These are phyloP conservation scores for Bovichtus diacanthus DNA, from an alignment of 2,797 vertebrate species.

Conservation along the genomic window DNA sequence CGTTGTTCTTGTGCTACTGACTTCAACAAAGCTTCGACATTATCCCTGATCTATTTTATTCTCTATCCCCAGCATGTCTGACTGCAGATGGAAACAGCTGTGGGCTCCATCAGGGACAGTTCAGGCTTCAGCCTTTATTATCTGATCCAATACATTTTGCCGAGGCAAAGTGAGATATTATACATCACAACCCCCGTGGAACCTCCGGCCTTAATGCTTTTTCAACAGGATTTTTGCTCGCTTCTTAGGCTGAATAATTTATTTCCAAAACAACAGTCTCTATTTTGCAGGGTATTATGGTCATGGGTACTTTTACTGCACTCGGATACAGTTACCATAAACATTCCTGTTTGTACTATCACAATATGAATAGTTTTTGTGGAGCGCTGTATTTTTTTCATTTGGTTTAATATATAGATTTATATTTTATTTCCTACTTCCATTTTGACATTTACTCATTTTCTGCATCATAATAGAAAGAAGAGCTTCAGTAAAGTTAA, in stretches of 20 bases:
- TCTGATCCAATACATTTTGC: constrained; percentile 30
- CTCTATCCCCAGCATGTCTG: background rate
- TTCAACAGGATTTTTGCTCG: background rate
- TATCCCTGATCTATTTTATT: constrained; percentile 23
- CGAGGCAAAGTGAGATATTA: background rate
- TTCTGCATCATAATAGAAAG: too few relatives aligned
- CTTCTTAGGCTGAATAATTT: background rate
- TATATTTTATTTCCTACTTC: too few relatives aligned
- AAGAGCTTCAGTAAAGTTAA: too few relatives aligned
- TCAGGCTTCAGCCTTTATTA: constrained; percentile 23
- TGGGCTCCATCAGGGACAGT: constrained; percentile 25
- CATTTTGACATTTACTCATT: too few relatives aligned
- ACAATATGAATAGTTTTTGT: background rate
- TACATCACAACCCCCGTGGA: background rate
- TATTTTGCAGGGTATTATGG: background rate
- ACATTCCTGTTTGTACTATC: background rate
- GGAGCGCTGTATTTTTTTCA: too few relatives aligned
- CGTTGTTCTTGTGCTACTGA: background rate
- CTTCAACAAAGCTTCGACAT: background rate
- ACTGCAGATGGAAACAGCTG: constrained; percentile 37
- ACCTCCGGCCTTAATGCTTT: background rate
- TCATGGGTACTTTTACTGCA: background rate
- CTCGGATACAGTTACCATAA: background rate
- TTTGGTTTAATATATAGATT: too few relatives aligned
- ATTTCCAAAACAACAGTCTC: background rate